These are phyloP conservation scores for Trematomus loennbergii DNA, from an alignment of 2,113 vertebrate species.

Conservation along the genomic window DNA sequence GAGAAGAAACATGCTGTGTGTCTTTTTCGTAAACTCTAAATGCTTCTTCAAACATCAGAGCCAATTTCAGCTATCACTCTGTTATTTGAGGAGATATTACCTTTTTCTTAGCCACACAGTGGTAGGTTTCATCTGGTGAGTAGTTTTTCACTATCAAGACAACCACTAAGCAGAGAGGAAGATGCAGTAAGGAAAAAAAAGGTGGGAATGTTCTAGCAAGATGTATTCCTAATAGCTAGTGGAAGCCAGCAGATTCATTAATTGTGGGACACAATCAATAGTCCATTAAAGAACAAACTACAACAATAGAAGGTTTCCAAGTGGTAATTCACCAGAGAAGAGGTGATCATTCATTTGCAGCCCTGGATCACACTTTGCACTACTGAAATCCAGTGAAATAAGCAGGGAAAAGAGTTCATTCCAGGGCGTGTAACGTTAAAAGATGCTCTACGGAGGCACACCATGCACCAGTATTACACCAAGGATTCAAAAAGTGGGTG, in stretches of 20 bases:
- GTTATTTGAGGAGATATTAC: too few relatives aligned
- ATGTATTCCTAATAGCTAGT: slow-evolving; percentile 28
- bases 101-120: background rate
- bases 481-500: background rate
- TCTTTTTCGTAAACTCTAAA: background rate
- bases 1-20: background rate
- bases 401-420: background rate
- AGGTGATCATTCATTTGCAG: slow-evolving; percentile 8
- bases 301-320: background rate
- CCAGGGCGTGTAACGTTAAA: slow-evolving; percentile 1
- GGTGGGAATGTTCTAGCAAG: background rate
- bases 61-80: background rate
- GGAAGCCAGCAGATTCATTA: slow-evolving; percentile 31
- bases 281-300: slow-evolving; percentile 30
- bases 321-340: background rate
- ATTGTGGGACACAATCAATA: slow-evolving; percentile 29
- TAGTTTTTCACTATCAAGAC: background rate
- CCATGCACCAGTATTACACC: background rate
- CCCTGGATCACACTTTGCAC: background rate
- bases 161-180: background rate
- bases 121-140: background rate
- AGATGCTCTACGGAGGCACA: background rate
- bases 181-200: background rate
- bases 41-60: background rate
- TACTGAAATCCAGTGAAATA: slow-evolving; percentile 13